Evolutionary conservation across 2,113 vertebrate genomes (phyloP), one percentile per base, ranked within the genome.

Genomic region (Pycnonotus jocosus): DNA sequence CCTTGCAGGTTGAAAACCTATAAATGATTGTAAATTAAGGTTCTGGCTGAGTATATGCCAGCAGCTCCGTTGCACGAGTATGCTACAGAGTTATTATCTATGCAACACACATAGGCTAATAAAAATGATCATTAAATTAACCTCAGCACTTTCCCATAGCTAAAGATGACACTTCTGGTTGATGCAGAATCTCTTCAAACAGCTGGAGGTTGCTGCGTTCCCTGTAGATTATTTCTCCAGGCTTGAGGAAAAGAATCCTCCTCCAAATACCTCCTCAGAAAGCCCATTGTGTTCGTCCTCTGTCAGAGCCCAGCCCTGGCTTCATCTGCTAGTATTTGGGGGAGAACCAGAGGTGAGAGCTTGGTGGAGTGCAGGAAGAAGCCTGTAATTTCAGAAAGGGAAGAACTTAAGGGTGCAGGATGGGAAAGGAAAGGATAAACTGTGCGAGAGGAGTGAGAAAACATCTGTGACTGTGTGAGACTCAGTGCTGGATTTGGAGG

Each of bases 71-170:
- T 53, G 25, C 33, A 16, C 5, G 2, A 4, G 4, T 56, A 18
- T 56, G 16, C 33, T 68, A 33, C 35, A 20, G 31, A 89, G 50
- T 50, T 79, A 28, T 66, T 70, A 79, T 31, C 72, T 69, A 88
- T 71, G 53, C 58, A 40, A 42, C 2, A 12, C 6, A 10, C 25
- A 28, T 28, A 80, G 71, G 71, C 48, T 82, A 65, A 74, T 56
- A 82, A 87, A 90, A 93, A 79, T 53, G 2, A 61, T 77, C n/a
- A 70, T 86, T 73, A 72, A 72, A 81, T 95, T 86, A 93, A 88
- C 48, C 71, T 31, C 45, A 79, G 31, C 30, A 48, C 25, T 48
- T 80, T 77, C 38, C 54, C 1, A 1, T 45, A 86, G 71, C 74
- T 92, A 60, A 79, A 68, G 57, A 68, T 82, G 51, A 89, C 58